phyloP scores from a whole-genome alignment of 2,797 vertebrate species.

The Pseudochirops cupreus region DNA sequence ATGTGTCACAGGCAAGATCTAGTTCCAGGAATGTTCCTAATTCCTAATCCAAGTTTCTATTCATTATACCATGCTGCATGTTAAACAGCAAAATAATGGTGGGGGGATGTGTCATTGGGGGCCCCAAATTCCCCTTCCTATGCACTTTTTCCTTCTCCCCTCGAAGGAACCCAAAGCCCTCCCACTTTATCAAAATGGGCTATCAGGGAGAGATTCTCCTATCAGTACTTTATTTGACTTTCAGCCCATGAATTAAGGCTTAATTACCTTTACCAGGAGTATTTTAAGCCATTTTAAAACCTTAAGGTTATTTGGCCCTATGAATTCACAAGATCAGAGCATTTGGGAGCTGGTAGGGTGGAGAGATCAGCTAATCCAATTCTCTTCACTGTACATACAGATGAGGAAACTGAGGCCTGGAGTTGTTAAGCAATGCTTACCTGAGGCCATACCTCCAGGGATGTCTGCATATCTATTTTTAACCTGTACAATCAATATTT shows the following conservation, averaged over 20 bases:
- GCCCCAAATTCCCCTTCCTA: background rate
- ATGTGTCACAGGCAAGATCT: background rate
- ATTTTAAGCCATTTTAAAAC: background rate
- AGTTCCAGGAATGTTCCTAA: background rate
- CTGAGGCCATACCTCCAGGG: background rate
- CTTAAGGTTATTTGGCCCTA: background rate
- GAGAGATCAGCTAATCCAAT: background rate
- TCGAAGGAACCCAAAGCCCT: background rate
- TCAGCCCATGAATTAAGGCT: background rate
- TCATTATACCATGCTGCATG: background rate
- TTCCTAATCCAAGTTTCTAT: background rate
- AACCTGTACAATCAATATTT: background rate
- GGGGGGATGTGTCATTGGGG: background rate
- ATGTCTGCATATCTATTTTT: background rate
- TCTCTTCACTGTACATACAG: background rate
- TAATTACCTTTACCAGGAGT: background rate
- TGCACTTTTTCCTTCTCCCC: background rate
- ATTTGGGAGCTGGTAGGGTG: background rate
- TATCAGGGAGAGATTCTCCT: background rate
- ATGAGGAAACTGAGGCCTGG: too few relatives aligned
- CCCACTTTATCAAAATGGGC: background rate
- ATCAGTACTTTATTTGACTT: background rate
- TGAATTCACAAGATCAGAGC: background rate
- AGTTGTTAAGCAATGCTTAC: background rate
- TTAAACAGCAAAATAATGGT: background rate